Evolutionary conservation across 2,888 invertebrate species (phyloP).

Genomic region (Reticulitermes lucifugus): DNA sequence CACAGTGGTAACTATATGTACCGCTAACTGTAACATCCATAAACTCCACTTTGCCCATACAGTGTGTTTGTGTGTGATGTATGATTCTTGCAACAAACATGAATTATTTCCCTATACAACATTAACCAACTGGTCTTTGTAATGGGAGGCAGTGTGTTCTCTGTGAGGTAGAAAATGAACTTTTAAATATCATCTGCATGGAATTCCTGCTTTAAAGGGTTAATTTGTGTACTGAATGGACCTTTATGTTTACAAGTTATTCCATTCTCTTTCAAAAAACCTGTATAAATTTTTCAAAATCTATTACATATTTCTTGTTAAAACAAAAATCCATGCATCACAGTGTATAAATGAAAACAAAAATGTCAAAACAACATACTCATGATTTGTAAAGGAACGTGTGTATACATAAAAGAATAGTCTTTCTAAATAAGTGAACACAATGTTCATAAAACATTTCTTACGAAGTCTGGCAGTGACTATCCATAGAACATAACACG

Average conservation of each 20-base stretch:
- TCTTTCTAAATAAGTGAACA: slow-evolving; percentile 1
- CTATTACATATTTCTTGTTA: background rate
- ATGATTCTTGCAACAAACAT: too few species aligned
- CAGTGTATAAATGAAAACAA: background rate
- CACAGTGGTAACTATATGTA: too few species aligned
- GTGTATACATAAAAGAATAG: background rate
- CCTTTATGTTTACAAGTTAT: background rate
- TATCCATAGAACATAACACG: background rate
- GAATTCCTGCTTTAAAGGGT: too few species aligned
- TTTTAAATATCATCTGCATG: too few species aligned
- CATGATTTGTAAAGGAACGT: background rate
- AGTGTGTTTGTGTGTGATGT: too few species aligned
- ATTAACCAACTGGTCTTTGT: too few species aligned
- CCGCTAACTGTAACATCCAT: too few species aligned
- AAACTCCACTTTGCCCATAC: too few species aligned
- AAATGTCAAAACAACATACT: background rate
- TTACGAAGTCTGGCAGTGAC: background rate
- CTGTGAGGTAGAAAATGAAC: too few species aligned
- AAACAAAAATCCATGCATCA: background rate
- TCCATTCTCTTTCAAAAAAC: background rate
- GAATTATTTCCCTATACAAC: too few species aligned
- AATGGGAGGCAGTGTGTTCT: too few species aligned
- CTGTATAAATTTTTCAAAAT: background rate
- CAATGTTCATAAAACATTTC: background rate
- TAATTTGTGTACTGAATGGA: background rate